Evolutionary conservation across 2,113 vertebrate genomes (phyloP).

Genomic region (Percina caprodes): DNA sequence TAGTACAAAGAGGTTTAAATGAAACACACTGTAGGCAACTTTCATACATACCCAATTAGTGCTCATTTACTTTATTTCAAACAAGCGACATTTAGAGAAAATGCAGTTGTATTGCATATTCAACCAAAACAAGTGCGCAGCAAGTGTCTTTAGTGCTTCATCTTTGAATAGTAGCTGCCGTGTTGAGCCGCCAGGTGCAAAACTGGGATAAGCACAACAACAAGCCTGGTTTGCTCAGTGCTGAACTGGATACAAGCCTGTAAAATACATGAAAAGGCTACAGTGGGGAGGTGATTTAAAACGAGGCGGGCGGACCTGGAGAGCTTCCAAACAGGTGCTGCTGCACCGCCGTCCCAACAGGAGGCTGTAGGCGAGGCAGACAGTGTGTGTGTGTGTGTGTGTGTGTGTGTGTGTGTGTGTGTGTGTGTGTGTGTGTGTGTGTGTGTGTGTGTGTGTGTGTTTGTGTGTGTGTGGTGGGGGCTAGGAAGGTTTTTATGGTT

Average conservation of each 20-base stretch:
- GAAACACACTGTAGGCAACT: background rate
- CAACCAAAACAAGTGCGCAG: constrained; percentile 3
- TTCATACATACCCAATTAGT: constrained; percentile 16
- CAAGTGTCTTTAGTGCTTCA: constrained; percentile 6
- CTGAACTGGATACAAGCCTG: constrained; percentile 52
- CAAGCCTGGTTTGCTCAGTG: constrained; percentile 34
- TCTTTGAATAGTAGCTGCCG: constrained; percentile 28
- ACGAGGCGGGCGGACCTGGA: constrained; percentile 61
- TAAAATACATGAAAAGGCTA: constrained; percentile 65
- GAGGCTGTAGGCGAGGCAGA: constrained; percentile 29
- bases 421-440: constrained; percentile 15
- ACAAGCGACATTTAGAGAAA: background rate
- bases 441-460: constrained; percentile 21
- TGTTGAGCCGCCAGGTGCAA: constrained; percentile 28
- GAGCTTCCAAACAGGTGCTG: constrained; percentile 77
- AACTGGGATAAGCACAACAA: constrained; percentile 27
- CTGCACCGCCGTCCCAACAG: constrained; percentile 33
- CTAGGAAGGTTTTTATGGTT: constrained; percentile 55
- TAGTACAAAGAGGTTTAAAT: background rate
- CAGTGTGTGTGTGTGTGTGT: constrained; percentile 21
- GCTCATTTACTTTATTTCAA: background rate
- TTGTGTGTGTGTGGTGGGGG: constrained; percentile 1
- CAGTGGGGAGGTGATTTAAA: constrained; percentile 51
- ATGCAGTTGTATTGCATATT: background rate
- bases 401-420: constrained; percentile 21